Evolutionary conservation across 2,888 invertebrate species (phyloP).

Genomic region (Flexamia atlantica): DNA sequence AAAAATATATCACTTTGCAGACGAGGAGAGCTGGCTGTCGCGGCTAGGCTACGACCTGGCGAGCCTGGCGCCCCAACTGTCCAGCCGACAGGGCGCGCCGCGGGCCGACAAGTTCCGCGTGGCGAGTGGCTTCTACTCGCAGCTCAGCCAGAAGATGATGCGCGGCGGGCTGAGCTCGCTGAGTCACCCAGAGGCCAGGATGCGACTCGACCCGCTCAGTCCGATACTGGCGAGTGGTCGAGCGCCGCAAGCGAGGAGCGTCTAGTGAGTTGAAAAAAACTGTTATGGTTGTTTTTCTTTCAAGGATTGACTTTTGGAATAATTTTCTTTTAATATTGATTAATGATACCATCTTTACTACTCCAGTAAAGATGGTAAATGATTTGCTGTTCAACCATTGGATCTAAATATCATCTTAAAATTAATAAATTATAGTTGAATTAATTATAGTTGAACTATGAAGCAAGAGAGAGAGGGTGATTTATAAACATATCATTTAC

Average conservation of each 20-base stretch:
- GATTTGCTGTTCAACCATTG: too few relatives aligned
- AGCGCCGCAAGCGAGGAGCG: not conserved
- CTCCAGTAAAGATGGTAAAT: too few relatives aligned
- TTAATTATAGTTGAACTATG: too few relatives aligned
- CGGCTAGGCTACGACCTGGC: slow-evolving; percentile 91
- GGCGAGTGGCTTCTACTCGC: slow-evolving; percentile 88
- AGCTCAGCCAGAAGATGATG: slow-evolving; percentile 87
- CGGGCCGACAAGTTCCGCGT: slow-evolving; percentile 80
- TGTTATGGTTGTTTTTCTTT: too few relatives aligned
- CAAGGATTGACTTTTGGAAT: too few relatives aligned
- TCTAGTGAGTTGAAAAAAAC: slow-evolving; percentile 28
- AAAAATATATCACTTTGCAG: too few relatives aligned
- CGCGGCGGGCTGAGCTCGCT: slow-evolving; percentile 76
- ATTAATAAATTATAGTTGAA: too few relatives aligned
- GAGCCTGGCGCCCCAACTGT: slow-evolving; percentile 92
- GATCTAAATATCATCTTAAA: too few relatives aligned
- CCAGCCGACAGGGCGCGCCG: slow-evolving; percentile 79
- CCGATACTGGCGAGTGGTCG: slow-evolving; percentile 54
- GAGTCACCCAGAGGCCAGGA: slow-evolving; percentile 68
- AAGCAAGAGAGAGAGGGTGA: too few relatives aligned
- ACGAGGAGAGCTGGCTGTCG: slow-evolving; percentile 91
- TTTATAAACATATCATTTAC: too few relatives aligned
- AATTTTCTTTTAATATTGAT: too few relatives aligned
- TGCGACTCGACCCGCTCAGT: slow-evolving; percentile 66
- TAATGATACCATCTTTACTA: too few relatives aligned